A percentile compares a stretch with the other conserved stretches of the same genome.
Conservation (phyloP, 2,113 vertebrate species). For the Scomber scombrus region DNA sequence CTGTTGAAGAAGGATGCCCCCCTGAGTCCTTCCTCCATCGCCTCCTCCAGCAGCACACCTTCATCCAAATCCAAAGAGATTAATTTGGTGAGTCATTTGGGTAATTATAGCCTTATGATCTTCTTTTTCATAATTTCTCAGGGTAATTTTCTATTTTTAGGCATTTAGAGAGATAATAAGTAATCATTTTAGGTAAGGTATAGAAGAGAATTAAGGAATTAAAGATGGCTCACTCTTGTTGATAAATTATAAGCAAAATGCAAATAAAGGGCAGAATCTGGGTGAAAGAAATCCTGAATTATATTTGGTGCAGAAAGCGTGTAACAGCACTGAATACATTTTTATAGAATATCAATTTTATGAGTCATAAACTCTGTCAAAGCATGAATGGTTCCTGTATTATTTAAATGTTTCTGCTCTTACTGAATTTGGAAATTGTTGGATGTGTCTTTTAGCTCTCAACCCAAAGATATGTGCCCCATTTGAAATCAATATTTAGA, state of each 20-base stretch:
- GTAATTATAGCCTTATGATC: constrained; percentile 33
- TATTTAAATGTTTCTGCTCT: background rate
- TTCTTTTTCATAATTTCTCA: constrained; percentile 32
- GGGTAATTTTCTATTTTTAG: constrained; percentile 43
- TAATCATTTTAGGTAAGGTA: background rate
- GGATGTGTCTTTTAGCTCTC: background rate
- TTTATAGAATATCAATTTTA: background rate
- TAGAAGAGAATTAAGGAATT: background rate
- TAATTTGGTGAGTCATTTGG: constrained; percentile 85
- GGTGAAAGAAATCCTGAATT: background rate
- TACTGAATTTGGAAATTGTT: background rate
- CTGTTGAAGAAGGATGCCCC: constrained; percentile 93
- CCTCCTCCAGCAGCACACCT: constrained; percentile 96
- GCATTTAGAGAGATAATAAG: background rate
- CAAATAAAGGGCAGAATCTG: background rate
- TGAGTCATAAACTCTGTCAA: background rate
- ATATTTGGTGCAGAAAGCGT: background rate
- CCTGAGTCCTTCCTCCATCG: constrained; percentile 93
- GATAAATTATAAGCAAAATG: background rate
- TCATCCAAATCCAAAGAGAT: constrained; percentile 97
- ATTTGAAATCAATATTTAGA: background rate
- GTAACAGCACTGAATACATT: background rate
- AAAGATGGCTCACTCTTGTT: background rate
- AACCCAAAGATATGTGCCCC: background rate
- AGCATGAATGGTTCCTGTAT: background rate